Percentiles rank a stretch among this genome's conserved stretches.
phyloP scores from a whole-genome alignment of 2,113 vertebrate species.

The Eubucco bourcierii region DNA sequence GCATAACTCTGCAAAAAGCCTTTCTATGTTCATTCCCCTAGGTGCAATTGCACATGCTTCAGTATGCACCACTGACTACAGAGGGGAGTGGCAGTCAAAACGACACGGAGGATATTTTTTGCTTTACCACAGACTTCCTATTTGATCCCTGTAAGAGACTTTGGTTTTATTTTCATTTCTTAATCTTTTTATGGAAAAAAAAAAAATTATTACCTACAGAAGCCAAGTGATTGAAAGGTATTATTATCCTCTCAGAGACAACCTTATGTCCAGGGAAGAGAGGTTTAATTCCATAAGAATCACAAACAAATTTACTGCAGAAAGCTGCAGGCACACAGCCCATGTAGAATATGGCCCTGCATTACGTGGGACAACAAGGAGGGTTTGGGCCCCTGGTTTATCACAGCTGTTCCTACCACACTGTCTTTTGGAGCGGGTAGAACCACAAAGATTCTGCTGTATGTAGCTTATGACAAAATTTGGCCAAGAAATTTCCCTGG shows the following conservation, averaged over 20 bases:
- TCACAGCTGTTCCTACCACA: background rate
- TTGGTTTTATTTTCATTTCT: background rate
- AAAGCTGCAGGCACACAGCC: background rate
- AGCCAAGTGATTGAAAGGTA: background rate
- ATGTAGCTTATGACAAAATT: background rate
- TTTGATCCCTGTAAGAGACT: background rate
- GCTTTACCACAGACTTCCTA: background rate
- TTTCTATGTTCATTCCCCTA: background rate
- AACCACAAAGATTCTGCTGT: background rate
- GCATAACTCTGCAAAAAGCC: background rate
- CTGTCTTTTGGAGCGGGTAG: fast-evolving
- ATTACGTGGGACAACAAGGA: background rate
- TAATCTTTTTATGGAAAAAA: background rate
- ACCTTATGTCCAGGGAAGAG: background rate
- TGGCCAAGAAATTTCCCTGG: background rate
- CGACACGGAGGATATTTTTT: background rate
- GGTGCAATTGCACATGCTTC: background rate
- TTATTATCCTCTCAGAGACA: background rate
- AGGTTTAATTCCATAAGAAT: background rate
- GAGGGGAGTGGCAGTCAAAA: background rate
- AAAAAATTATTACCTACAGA: background rate
- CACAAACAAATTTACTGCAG: background rate
- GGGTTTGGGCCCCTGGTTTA: background rate
- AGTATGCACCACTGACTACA: background rate
- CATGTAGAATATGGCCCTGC: background rate